phyloP scores from a whole-genome alignment of 2,113 vertebrate species.

The Stegostoma tigrinum region DNA sequence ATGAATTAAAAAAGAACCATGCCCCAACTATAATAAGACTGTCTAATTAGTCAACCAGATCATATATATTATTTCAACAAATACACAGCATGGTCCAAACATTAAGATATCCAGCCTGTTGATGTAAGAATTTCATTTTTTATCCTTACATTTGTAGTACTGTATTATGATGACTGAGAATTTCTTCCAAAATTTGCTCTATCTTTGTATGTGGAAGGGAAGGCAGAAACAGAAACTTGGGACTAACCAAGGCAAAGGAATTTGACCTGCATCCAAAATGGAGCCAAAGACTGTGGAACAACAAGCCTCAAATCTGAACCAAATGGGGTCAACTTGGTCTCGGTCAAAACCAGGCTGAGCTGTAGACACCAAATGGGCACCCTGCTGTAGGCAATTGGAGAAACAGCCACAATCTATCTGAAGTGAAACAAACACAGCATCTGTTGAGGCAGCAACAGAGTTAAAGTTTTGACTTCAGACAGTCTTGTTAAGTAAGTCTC shows the following conservation, averaged over 20 bases:
- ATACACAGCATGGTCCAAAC: neutral
- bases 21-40: neutral
- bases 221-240: neutral
- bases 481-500: no score
- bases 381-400: neutral
- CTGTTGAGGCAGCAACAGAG: no score
- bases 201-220: neutral
- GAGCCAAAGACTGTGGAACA: neutral
- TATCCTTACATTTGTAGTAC: neutral
- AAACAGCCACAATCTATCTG: no score
- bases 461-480: no score
- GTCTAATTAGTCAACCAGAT: neutral
- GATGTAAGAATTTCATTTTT: neutral
- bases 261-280: neutral
- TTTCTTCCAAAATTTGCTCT: neutral
- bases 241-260: neutral
- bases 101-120: neutral
- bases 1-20: neutral
- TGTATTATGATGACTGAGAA: neutral
- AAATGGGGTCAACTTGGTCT: neutral
- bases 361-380: neutral
- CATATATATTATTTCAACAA: neutral
- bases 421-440: no score
- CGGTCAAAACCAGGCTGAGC: neutral
- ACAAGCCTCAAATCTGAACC: neutral